Conservation (phyloP, 2,888 invertebrate species). For the Argyra leucocephala region DNA sequence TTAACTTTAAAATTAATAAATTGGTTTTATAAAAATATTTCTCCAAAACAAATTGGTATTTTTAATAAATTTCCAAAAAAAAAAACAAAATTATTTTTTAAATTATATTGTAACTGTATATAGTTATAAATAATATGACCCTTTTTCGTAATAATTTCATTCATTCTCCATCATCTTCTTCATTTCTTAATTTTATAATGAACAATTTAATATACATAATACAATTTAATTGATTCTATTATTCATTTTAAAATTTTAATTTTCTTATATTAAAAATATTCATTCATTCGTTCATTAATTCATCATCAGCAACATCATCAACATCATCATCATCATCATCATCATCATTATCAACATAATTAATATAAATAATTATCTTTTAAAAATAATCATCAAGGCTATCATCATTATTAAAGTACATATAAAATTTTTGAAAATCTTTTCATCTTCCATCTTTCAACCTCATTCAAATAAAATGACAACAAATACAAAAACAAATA, state of each 20-base stretch:
- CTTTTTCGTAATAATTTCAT: too few species aligned
- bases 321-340: not conserved
- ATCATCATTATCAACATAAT: not conserved
- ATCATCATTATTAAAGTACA: not conserved
- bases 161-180: not conserved
- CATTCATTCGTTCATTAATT: not conserved
- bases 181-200: not conserved
- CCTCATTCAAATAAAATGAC: not conserved
- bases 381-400: not conserved
- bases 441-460: not conserved
- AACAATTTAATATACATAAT: not conserved
- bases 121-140: too few species aligned
- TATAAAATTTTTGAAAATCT: not conserved
- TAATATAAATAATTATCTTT: not conserved
- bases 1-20: too few species aligned
- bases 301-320: not conserved
- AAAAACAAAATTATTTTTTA: too few species aligned
- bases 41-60: too few species aligned
- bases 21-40: too few species aligned
- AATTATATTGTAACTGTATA: too few species aligned
- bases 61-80: too few species aligned
- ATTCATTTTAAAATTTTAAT: not conserved
- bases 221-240: conserved; percentile 1
- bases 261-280: not conserved
- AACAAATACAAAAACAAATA: not conserved